Evolutionary conservation across 2,113 vertebrate species (phyloP).

Genomic region (Toxotes chatareus): DNA sequence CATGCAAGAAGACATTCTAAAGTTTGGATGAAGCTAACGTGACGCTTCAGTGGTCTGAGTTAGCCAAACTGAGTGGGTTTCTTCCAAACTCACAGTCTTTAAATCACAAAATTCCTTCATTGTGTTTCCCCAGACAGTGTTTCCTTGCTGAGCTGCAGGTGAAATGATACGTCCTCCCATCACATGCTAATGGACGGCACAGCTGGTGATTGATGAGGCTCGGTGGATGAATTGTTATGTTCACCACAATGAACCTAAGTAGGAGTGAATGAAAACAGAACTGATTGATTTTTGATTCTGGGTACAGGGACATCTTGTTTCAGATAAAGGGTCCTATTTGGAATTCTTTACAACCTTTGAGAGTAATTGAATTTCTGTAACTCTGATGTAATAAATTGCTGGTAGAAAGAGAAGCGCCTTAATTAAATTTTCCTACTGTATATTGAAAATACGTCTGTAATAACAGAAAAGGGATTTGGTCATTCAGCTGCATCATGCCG

Average conservation of each 20-base stretch:
- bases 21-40: neutral
- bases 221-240: neutral
- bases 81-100: neutral
- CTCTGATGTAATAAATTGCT: neutral
- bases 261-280: neutral
- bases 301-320: neutral
- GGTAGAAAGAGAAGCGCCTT: neutral
- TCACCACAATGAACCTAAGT: neutral
- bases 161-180: neutral
- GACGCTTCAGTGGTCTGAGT: neutral
- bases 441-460: neutral
- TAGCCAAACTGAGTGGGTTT: neutral
- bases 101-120: neutral
- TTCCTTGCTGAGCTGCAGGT: too few species aligned
- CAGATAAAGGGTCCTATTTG: neutral
- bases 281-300: neutral
- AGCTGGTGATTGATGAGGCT: too few species aligned
- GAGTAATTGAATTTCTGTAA: neutral
- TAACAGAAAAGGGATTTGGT: conserved; percentile 15
- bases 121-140: neutral
- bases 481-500: neutral
- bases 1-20: too few species aligned
- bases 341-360: neutral
- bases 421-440: neutral
- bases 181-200: neutral